phyloP scores from a whole-genome alignment of 1,140 invertebrate genomes.

The Heliconius himera region DNA sequence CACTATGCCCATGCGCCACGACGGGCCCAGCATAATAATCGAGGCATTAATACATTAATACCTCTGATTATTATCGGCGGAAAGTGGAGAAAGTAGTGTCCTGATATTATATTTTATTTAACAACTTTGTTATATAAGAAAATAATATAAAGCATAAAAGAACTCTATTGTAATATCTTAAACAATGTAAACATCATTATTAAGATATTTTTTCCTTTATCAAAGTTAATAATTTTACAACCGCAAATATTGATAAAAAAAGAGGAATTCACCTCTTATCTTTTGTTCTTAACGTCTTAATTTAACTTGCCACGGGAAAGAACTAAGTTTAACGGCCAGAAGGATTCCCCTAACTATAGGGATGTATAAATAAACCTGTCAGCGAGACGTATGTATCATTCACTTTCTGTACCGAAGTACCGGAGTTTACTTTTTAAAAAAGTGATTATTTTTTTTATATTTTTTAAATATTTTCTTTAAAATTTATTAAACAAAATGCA shows the following conservation, averaged over 20 bases:
- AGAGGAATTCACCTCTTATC: background rate
- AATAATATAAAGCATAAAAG: too few relatives aligned
- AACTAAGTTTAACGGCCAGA: background rate
- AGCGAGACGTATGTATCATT: background rate
- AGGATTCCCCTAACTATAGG: background rate
- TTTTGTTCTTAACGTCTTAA: background rate
- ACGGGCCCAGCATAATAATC: too few relatives aligned
- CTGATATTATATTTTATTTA: too few relatives aligned
- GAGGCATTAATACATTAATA: too few relatives aligned
- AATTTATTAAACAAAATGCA: slow-evolving; percentile 23
- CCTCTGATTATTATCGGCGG: too few relatives aligned
- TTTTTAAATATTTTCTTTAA: background rate
- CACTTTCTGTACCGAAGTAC: background rate
- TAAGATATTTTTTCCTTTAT: background rate
- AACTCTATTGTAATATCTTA: too few relatives aligned
- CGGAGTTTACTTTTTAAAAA: background rate
- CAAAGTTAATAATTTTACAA: background rate
- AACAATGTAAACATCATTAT: too few relatives aligned
- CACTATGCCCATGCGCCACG: too few relatives aligned
- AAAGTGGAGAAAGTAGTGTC: too few relatives aligned
- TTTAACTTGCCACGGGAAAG: background rate
- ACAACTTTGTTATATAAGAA: too few relatives aligned
- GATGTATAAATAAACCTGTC: background rate
- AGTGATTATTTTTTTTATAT: background rate
- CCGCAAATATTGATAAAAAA: background rate